phyloP scores from a whole-genome alignment of 2,797 vertebrate genomes.

The Esox masquinongy region DNA sequence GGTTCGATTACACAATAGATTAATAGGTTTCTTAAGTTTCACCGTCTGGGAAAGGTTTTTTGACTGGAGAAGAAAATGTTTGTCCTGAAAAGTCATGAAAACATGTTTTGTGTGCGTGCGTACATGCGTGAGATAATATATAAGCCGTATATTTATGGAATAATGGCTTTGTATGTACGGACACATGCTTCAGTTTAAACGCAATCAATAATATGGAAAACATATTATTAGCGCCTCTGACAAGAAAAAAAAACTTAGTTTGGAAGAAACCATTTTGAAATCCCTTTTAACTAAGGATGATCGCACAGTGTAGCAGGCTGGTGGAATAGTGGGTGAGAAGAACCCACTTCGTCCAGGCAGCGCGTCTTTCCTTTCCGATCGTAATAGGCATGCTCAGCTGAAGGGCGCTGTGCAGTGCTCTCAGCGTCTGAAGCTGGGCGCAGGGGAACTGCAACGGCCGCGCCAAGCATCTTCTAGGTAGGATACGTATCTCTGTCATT shows the following conservation, averaged over 20 bases:
- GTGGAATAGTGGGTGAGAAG: conserved; percentile 66
- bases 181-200: conserved; percentile 43
- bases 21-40: too few species aligned
- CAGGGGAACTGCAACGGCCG: conserved; percentile 77
- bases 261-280: conserved; percentile 77
- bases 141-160: neutral
- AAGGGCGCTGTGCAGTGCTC: conserved; percentile 65
- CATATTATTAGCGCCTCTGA: conserved; percentile 60
- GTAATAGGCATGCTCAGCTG: conserved; percentile 75
- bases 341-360: conserved; percentile 69
- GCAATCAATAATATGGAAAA: conserved; percentile 12
- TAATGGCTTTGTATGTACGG: neutral
- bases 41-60: too few species aligned
- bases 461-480: conserved; percentile 79
- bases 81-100: too few species aligned
- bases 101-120: too few species aligned
- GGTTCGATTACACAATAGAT: too few species aligned
- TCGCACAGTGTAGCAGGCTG: conserved; percentile 60
- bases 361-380: conserved; percentile 69
- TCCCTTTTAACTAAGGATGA: conserved; percentile 59
- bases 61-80: too few species aligned
- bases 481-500: conserved; percentile 45
- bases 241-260: conserved; percentile 61
- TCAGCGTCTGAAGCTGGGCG: conserved; percentile 72
- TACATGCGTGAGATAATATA: too few species aligned